Evolutionary conservation across 2,797 vertebrate genomes (phyloP).

Genomic region (Aldrovandia affinis): DNA sequence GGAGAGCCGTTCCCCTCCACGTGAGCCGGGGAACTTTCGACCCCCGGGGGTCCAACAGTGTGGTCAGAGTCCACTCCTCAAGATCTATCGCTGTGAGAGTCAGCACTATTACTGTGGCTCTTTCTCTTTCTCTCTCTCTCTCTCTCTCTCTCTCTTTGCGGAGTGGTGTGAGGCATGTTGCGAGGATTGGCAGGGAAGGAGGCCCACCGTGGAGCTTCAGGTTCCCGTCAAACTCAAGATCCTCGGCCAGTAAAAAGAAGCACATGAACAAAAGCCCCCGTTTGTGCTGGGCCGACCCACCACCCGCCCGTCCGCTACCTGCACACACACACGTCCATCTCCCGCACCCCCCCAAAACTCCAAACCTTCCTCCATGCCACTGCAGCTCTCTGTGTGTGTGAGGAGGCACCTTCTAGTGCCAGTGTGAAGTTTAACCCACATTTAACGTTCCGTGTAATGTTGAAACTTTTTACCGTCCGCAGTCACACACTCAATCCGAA

Average conservation of each 20-base stretch:
- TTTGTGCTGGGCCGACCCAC: not conserved
- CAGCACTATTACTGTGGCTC: not conserved
- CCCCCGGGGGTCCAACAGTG: not conserved
- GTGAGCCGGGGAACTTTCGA: constrained; percentile 13
- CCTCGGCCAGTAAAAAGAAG: not conserved
- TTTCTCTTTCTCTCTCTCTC: not conserved
- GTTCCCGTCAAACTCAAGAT: not conserved
- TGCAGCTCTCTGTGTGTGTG: not conserved
- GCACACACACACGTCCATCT: not conserved
- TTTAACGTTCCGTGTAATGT: not conserved
- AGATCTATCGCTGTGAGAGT: constrained; percentile 20
- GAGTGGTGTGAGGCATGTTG: not conserved
- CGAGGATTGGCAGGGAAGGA: not conserved
- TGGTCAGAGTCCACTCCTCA: constrained; percentile 32
- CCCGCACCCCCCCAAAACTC: not conserved
- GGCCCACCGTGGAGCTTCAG: not conserved
- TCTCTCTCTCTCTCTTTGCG: not conserved
- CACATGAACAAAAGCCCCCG: not conserved
- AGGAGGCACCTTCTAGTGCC: not conserved
- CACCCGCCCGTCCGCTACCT: not conserved
- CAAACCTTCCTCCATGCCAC: not conserved
- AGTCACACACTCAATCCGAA: not conserved
- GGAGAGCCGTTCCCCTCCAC: constrained; percentile 2
- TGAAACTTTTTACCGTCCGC: too few species aligned
- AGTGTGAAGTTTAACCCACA: not conserved